phyloP scores from a whole-genome alignment of 2,113 vertebrate genomes.

The Camelus dromedarius region DNA sequence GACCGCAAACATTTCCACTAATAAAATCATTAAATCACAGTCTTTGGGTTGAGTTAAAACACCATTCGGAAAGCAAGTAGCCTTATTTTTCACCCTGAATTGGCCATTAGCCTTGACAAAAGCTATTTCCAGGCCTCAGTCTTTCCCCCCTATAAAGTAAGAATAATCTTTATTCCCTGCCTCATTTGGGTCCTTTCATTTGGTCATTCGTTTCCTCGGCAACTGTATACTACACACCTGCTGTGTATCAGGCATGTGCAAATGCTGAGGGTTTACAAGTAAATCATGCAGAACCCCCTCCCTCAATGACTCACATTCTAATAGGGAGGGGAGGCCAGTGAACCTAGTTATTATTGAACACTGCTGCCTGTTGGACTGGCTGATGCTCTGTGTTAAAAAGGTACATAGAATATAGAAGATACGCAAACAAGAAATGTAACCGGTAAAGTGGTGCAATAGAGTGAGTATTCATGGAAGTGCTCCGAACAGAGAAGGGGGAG shows the following conservation, averaged over 20 bases:
- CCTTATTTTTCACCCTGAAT: slow-evolving; percentile 45
- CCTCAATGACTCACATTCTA: not conserved
- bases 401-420: not conserved
- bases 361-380: not conserved
- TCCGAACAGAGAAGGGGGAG: not conserved
- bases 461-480: not conserved
- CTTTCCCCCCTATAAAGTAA: slow-evolving; percentile 16
- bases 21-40: slow-evolving; percentile 32
- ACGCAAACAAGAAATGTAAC: not conserved
- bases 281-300: not conserved
- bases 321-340: not conserved
- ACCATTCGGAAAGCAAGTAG: slow-evolving; percentile 1
- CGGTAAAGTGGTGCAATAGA: not conserved
- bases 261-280: not conserved
- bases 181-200: slow-evolving; percentile 2
- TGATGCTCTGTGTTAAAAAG: not conserved
- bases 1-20: slow-evolving; percentile 13
- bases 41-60: slow-evolving; percentile 15
- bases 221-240: not conserved
- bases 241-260: not conserved
- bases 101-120: slow-evolving; percentile 17
- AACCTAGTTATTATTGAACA: not conserved
- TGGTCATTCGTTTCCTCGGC: not conserved
- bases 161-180: not conserved
- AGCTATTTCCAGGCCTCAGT: not conserved